Conservation (phyloP, 2,113 vertebrate genomes). For the Eidolon helvum region DNA sequence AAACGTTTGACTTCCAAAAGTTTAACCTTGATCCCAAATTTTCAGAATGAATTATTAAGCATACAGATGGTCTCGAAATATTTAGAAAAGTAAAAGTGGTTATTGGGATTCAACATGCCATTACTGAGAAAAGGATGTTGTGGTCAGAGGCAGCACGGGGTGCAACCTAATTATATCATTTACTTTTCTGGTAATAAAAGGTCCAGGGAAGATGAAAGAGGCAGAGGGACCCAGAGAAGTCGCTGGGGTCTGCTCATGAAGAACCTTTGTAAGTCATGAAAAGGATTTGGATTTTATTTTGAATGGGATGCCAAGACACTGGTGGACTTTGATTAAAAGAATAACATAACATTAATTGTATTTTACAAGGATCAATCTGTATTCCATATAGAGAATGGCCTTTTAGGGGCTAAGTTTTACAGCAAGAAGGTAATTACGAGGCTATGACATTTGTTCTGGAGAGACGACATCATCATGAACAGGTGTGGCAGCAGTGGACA, state of each 20-base stretch:
- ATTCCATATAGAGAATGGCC: not conserved
- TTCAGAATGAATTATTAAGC: not conserved
- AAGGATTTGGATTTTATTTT: not conserved
- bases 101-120: not conserved
- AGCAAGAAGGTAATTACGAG: not conserved
- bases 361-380: not conserved
- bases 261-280: not conserved
- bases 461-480: not conserved
- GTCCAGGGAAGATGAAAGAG: not conserved
- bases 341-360: not conserved
- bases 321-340: not conserved
- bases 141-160: not conserved
- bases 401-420: not conserved
- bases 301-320: not conserved
- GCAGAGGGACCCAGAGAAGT: not conserved
- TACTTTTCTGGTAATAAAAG: not conserved
- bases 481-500: fast-evolving
- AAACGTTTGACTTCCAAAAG: not conserved
- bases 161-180: not conserved
- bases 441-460: not conserved
- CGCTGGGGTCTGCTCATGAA: not conserved
- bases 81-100: not conserved
- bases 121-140: not conserved
- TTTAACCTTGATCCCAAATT: not conserved
- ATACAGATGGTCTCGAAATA: not conserved